Evolutionary conservation across 2,113 vertebrate species (phyloP).

Genomic region (Peromyscus maniculatus): DNA sequence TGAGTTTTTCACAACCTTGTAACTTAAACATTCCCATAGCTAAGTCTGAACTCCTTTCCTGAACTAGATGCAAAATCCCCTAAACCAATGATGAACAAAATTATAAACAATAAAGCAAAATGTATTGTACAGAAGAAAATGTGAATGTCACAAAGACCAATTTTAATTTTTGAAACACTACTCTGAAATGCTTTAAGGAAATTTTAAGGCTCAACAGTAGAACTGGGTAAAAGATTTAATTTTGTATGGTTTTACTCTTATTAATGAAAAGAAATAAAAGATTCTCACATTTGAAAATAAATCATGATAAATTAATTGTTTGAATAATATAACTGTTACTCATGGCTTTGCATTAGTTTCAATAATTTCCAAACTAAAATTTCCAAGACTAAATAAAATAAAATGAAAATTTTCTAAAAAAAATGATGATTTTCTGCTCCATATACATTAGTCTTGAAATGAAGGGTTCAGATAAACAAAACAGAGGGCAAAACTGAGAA

Average conservation of each 20-base stretch:
- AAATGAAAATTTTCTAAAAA: not conserved
- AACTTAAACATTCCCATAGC: not conserved
- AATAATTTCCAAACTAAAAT: not conserved
- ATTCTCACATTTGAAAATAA: not conserved
- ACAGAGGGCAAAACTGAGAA: not conserved
- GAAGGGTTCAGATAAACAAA: slow-evolving; percentile 10
- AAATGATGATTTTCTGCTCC: not conserved
- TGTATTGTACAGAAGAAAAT: not conserved
- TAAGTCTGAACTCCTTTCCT: not conserved
- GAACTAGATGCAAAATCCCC: too few relatives aligned
- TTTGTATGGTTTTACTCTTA: not conserved
- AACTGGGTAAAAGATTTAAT: not conserved
- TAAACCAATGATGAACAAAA: not conserved
- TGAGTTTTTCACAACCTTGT: too few relatives aligned
- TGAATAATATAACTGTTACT: too few relatives aligned
- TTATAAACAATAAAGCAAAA: not conserved
- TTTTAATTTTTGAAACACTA: not conserved
- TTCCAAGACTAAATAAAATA: not conserved
- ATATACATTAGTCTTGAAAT: not conserved
- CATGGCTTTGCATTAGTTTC: not conserved
- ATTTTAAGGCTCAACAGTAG: not conserved
- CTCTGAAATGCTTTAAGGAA: not conserved
- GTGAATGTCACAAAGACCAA: not conserved
- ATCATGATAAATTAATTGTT: not conserved
- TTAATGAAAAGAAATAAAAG: not conserved